Percentiles rank a stretch among this genome's conserved stretches.
These are phyloP conservation scores for Phycodurus eques DNA, from an alignment of 2,113 vertebrate species.

Conservation along the genomic window DNA sequence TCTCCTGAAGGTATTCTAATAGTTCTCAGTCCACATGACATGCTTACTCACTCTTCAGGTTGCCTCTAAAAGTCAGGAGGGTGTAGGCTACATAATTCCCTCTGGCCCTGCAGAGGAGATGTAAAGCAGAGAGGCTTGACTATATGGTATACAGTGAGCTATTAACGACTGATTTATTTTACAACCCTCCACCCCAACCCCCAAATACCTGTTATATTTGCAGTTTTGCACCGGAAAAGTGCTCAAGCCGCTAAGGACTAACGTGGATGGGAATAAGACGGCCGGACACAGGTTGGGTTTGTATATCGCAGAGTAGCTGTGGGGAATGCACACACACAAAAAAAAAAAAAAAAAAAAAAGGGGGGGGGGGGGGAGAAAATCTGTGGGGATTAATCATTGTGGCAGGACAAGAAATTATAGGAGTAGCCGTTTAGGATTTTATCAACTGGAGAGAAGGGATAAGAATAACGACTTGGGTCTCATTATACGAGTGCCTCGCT, in stretches of 20 bases:
- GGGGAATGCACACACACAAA: slow-evolving; percentile 9
- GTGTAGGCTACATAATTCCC: slow-evolving; percentile 50
- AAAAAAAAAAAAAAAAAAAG: too few species aligned
- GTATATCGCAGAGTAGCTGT: slow-evolving; percentile 52
- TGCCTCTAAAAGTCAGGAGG: slow-evolving; percentile 45
- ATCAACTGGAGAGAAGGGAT: too few species aligned
- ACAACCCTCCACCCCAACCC: background rate
- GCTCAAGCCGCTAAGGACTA: slow-evolving; percentile 52
- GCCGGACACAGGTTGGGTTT: slow-evolving; percentile 47
- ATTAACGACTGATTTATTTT: slow-evolving; percentile 24
- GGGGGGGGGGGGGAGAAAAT: too few species aligned
- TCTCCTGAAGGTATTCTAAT: background rate
- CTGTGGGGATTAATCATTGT: background rate
- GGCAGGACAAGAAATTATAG: background rate
- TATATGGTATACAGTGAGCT: background rate
- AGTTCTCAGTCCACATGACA: background rate
- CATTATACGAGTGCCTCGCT: too few species aligned
- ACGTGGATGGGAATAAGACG: slow-evolving; percentile 45
- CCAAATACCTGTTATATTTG: slow-evolving; percentile 63
- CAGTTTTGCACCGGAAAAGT: slow-evolving; percentile 42
- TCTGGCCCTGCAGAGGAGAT: slow-evolving; percentile 56
- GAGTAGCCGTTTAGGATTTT: too few species aligned
- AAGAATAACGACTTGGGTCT: too few species aligned
- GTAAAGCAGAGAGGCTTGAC: slow-evolving; percentile 7
- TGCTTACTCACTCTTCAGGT: slow-evolving; percentile 66